Percentiles rank a stretch among this genome's conserved stretches.
These are phyloP conservation scores for Ips typographus DNA, from an alignment of 1,140 invertebrate species.

Conservation along the genomic window DNA sequence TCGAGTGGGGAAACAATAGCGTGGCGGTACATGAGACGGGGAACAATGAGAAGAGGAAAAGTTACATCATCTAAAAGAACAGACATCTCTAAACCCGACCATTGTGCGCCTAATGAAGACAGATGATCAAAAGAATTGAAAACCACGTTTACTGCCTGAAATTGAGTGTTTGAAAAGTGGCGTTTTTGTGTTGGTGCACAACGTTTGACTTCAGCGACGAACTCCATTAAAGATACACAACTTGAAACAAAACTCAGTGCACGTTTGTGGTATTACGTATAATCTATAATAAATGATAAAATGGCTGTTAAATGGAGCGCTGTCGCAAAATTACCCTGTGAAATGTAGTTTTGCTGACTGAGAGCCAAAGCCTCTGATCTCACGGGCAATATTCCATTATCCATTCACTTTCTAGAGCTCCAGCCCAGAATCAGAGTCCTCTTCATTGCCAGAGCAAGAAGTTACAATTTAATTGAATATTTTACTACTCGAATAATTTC, in stretches of 20 bases:
- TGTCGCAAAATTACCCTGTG: constrained; percentile 25
- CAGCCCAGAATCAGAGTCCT: too few relatives aligned
- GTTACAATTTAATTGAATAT: too few relatives aligned
- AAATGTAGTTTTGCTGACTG: constrained; percentile 21
- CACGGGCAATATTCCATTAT: constrained; percentile 14
- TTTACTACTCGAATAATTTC: too few relatives aligned
- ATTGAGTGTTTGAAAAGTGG: constrained; percentile 16
- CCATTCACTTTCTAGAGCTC: constrained; percentile 7
- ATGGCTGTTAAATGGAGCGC: constrained; percentile 27
- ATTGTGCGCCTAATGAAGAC: constrained; percentile 51
- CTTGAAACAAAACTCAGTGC: too few relatives aligned
- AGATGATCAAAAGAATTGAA: constrained; percentile 47
- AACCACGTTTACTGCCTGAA: constrained; percentile 36
- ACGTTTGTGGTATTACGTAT: constrained; percentile 4
- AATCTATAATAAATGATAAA: constrained; percentile 31
- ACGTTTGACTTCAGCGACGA: constrained; percentile 1
- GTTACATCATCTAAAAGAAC: constrained; percentile 43
- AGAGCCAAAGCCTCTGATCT: constrained; percentile 21
- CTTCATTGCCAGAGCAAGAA: too few relatives aligned
- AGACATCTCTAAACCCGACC: constrained; percentile 45
- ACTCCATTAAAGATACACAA: not conserved
- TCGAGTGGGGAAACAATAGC: constrained; percentile 43
- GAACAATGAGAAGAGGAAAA: constrained; percentile 42
- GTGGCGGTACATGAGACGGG: constrained; percentile 38
- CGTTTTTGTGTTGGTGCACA: not conserved